Evolutionary conservation across 2,113 vertebrate genomes (phyloP), one percentile per base, ranked within the genome.

Genomic region (Nettapus auritus): DNA sequence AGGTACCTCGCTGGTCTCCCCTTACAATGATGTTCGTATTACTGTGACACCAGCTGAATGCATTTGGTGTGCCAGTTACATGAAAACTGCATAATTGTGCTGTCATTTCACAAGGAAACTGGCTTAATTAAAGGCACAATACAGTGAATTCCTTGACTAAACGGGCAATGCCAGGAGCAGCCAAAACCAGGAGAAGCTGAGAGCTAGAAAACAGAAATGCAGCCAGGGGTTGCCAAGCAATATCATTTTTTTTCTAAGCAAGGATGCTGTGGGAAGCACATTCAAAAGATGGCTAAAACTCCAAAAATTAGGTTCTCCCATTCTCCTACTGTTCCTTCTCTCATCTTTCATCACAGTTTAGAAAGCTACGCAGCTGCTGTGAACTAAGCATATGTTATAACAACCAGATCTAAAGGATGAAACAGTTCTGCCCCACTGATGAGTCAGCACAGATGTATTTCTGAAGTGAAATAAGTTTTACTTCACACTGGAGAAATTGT

Each of bases 371-470:
- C 52, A 64, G 56, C 66, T 82, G 66, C 78, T 36, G 26, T 17
- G 22, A 52, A 14, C 14, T 1, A 13, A 50, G 26, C 23, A n/a
- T 36, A 18, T 1, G 5, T 23, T 1, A 36, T 44, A 22, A 23
- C 21, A 67, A 36, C 33, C 34, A 46, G 8, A 17, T 5, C 21
- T 9, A 1, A 46, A 56, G 53, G n/a, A 18, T 5, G 7, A 5
- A 31, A 8, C 29, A 42, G 38, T 2, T 1, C 34, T n/a, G 68
- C 28, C 74, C 44, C 25, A 19, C 11, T 0, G 3, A 1, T 13
- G 38, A 57, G 40, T 53, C 67, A 44, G 29, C 64, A 67, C 22
- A 26, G 3, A 11, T 17, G n/a, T 12, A 11, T 2, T 38, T 48
- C 60, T 46, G 28, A 59, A 36, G 10, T 2, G 20, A 57, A 64